Percentiles rank a stretch among this genome's conserved stretches.
Evolutionary conservation across 2,797 vertebrate species (phyloP).

Genomic region (Propithecus deckenii): DNA sequence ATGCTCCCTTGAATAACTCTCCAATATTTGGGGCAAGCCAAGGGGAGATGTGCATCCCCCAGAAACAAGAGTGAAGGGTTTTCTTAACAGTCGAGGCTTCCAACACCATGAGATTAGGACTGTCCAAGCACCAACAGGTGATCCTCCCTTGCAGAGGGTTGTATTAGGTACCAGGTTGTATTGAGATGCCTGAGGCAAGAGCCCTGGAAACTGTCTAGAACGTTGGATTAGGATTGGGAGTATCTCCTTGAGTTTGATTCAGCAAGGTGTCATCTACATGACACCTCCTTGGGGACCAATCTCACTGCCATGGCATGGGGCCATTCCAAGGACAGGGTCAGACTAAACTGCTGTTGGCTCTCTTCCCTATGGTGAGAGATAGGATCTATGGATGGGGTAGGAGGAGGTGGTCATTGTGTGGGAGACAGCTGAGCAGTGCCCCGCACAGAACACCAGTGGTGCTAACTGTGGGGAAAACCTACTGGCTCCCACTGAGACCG

Average conservation of each 20-base stretch:
- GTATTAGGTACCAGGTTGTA: background rate
- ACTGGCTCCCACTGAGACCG: background rate
- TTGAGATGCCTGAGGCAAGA: background rate
- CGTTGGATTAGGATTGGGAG: background rate
- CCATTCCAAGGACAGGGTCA: background rate
- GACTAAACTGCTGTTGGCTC: background rate
- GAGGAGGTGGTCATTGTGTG: too few relatives aligned
- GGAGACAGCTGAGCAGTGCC: background rate
- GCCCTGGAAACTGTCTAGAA: background rate
- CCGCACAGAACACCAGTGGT: background rate
- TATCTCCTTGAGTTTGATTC: background rate
- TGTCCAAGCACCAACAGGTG: background rate
- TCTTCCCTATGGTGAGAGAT: background rate
- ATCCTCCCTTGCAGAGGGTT: background rate
- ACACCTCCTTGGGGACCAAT: background rate
- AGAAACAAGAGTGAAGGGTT: background rate
- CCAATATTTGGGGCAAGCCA: background rate
- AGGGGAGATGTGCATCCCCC: background rate
- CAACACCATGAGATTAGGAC: background rate
- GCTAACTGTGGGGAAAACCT: background rate
- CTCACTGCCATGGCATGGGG: background rate
- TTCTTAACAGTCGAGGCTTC: background rate
- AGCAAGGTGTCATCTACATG: background rate
- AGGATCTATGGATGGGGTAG: too few relatives aligned
- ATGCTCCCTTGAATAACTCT: background rate